Evolutionary conservation across 2,888 invertebrate species (phyloP).

Genomic region (Drosophila yooni): DNA sequence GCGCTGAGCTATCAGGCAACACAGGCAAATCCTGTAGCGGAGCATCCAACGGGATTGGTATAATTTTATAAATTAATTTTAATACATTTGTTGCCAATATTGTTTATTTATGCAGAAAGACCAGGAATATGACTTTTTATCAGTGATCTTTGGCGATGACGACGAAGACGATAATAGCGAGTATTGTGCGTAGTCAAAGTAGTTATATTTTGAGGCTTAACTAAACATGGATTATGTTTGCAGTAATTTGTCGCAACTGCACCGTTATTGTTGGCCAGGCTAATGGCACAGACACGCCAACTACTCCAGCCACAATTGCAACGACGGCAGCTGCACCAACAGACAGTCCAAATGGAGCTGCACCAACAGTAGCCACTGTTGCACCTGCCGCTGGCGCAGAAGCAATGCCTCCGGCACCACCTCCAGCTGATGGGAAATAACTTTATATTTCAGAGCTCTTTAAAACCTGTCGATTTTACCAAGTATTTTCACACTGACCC

Average conservation of each 20-base stretch:
- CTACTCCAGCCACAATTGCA: conserved; percentile 16
- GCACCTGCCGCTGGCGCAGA: background rate
- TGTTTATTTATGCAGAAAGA: conserved; percentile 33
- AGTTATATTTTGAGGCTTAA: background rate
- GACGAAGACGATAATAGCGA: conserved; percentile 46
- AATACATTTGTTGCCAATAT: background rate
- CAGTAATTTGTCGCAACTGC: conserved; percentile 77
- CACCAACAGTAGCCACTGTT: background rate
- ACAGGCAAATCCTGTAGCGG: conserved; percentile 27
- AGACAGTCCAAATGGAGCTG: background rate
- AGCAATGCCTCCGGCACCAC: background rate
- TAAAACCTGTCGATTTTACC: background rate
- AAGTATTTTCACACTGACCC: background rate
- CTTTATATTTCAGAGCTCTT: no score
- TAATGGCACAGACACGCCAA: conserved; percentile 14
- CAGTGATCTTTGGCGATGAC: conserved; percentile 38
- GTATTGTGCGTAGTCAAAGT: conserved; percentile 45
- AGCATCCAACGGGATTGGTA: conserved; percentile 30
- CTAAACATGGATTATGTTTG: background rate
- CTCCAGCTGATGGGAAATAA: background rate
- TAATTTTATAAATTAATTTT: no score
- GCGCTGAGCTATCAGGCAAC: conserved; percentile 12
- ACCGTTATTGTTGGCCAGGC: conserved; percentile 62
- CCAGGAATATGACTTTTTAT: conserved; percentile 44
- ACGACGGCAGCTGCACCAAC: conserved; percentile 19